A percentile compares a stretch with the other conserved stretches of the same genome.
These are phyloP conservation scores for Masticophis lateralis DNA, from an alignment of 2,797 vertebrate species.

Conservation along the genomic window DNA sequence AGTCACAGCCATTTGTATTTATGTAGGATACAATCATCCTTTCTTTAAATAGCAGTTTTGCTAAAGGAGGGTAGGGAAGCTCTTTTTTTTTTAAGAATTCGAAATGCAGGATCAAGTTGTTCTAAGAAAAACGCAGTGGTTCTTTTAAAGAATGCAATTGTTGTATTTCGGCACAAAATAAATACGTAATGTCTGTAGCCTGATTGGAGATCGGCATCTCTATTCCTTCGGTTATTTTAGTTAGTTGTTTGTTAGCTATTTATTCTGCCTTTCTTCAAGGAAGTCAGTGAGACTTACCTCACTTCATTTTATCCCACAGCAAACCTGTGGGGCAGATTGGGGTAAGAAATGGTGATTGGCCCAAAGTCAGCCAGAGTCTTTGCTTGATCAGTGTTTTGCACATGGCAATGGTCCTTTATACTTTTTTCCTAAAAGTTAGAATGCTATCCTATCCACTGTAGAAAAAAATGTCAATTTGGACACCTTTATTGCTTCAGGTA, in stretches of 20 bases:
- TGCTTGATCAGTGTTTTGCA: background rate
- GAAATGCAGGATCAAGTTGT: background rate
- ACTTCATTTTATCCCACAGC: background rate
- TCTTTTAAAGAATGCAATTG: background rate
- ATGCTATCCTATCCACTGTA: background rate
- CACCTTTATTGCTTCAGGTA: background rate
- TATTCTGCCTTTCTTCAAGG: background rate
- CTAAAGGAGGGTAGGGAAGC: background rate
- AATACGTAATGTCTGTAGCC: background rate
- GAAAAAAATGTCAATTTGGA: background rate
- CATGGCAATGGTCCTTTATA: background rate
- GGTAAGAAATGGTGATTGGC: background rate
- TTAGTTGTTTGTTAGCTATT: background rate
- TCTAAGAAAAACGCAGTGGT: background rate
- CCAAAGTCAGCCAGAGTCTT: background rate
- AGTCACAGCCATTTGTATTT: constrained; percentile 13
- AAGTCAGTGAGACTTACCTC: background rate
- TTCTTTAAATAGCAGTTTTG: background rate
- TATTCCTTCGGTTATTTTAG: background rate
- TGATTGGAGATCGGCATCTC: background rate
- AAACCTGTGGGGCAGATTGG: background rate
- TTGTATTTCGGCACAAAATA: background rate
- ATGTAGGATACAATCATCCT: constrained; percentile 1
- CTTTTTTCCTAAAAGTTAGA: background rate
- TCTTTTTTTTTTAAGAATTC: background rate